A percentile compares a stretch with the other conserved stretches of the same genome.
These are phyloP conservation scores for Aricia agestis DNA, from an alignment of 1,140 invertebrate species.

Conservation along the genomic window DNA sequence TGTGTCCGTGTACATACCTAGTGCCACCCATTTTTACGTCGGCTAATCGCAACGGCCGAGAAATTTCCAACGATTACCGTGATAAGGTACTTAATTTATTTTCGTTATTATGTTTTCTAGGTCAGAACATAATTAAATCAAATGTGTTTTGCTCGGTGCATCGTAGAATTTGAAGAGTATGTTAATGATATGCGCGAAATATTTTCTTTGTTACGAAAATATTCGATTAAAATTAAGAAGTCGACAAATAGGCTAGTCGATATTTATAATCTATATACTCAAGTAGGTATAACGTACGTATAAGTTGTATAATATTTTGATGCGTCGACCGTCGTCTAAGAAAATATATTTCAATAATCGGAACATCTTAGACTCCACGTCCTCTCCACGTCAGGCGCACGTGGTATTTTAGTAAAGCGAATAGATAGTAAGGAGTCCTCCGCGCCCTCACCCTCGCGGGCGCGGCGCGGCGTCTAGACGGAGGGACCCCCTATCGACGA, in stretches of 20 bases:
- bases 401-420: constrained; percentile 60
- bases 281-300: too few species aligned
- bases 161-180: background rate
- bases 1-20: constrained; percentile 50
- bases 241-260: too few species aligned
- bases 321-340: background rate
- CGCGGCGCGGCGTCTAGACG: constrained; percentile 72
- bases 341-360: background rate
- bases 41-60: constrained; percentile 31
- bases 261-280: too few species aligned
- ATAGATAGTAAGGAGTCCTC: constrained; percentile 60
- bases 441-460: constrained; percentile 63
- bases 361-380: constrained; percentile 23
- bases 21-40: constrained; percentile 36
- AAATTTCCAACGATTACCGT: background rate
- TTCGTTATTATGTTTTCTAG: background rate
- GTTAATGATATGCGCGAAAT: background rate
- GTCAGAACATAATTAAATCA: background rate
- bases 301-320: background rate
- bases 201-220: background rate
- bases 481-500: constrained; percentile 55
- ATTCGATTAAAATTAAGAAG: background rate
- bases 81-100: background rate
- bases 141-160: background rate
- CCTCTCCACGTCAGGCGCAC: constrained; percentile 51